A percentile compares a stretch with the other conserved stretches of the same genome.
These are phyloP conservation scores for Chymomyza caudatula DNA, from an alignment of 2,888 invertebrate species.

Conservation along the genomic window DNA sequence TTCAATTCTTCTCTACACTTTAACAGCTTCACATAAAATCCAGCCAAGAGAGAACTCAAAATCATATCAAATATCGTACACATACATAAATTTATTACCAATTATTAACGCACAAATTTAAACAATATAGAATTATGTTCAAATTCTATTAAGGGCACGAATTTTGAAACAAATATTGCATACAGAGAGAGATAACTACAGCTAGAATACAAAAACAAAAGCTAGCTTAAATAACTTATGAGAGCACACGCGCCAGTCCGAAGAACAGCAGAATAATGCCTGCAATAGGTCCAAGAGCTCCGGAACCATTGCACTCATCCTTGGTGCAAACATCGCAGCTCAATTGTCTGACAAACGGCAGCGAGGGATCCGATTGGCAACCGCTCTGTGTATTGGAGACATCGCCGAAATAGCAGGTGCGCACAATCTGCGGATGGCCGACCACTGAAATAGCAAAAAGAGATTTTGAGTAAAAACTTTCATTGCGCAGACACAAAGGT, in stretches of 20 bases:
- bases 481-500: background rate
- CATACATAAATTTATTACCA: too few species aligned
- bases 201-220: background rate
- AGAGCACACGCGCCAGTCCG: constrained; percentile 58
- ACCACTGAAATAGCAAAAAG: constrained; percentile 39
- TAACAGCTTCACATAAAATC: too few species aligned
- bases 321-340: constrained; percentile 72
- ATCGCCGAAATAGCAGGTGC: constrained; percentile 74
- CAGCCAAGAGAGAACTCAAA: too few species aligned
- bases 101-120: too few species aligned
- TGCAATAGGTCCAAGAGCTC: constrained; percentile 62
- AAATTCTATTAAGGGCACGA: background rate
- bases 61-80: too few species aligned
- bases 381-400: constrained; percentile 60
- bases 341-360: constrained; percentile 65
- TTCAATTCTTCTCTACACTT: too few species aligned
- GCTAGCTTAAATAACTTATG: background rate
- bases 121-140: background rate
- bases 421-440: constrained; percentile 50
- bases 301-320: constrained; percentile 74
- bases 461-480: background rate
- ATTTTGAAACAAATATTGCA: background rate
- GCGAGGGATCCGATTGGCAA: constrained; percentile 66
- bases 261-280: constrained; percentile 68
- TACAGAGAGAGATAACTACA: background rate